Evolutionary conservation across 1,140 invertebrate species (phyloP).

Genomic region (Eumeta japonica): DNA sequence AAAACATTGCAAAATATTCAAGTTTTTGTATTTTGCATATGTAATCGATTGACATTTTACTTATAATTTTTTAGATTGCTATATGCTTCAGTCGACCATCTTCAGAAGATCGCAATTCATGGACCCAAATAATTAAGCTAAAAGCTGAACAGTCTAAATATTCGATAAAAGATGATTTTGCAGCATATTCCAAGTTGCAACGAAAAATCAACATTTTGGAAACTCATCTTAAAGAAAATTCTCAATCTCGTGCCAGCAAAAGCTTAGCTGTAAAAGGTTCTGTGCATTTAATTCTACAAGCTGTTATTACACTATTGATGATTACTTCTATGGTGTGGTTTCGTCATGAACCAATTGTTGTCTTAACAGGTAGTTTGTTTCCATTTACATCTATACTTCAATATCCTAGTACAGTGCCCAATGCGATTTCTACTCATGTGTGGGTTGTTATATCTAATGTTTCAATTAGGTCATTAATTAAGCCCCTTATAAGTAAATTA

Average conservation of each 20-base stretch:
- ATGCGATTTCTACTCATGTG: conserved; percentile 46
- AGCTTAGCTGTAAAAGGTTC: conserved; percentile 38
- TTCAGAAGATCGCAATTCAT: conserved; percentile 31
- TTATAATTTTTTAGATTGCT: conserved; percentile 33
- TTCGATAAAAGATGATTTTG: conserved; percentile 55
- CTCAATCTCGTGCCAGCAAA: conserved; percentile 32
- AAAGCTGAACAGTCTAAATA: conserved; percentile 38
- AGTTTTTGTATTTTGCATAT: conserved; percentile 3
- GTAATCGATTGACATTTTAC: conserved; percentile 10
- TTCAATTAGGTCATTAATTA: conserved; percentile 38
- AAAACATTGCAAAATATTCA: not conserved
- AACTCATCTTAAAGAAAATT: conserved; percentile 32
- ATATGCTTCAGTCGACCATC: conserved; percentile 38
- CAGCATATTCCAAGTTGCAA: conserved; percentile 50
- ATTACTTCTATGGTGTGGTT: conserved; percentile 42
- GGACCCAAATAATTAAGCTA: conserved; percentile 34
- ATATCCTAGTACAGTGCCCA: conserved; percentile 44
- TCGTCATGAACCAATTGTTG: conserved; percentile 40
- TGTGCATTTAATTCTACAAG: conserved; percentile 36
- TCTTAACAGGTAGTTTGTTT: conserved; percentile 39
- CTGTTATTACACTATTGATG: conserved; percentile 29
- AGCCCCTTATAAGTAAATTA: conserved; percentile 25
- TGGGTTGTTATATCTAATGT: conserved; percentile 51
- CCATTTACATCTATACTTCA: conserved; percentile 38
- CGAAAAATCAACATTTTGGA: conserved; percentile 47